A percentile compares a stretch with the other conserved stretches of the same genome.
Evolutionary conservation across 2,797 vertebrate species (phyloP).

Genomic region (Ambastaia sidthimunki): DNA sequence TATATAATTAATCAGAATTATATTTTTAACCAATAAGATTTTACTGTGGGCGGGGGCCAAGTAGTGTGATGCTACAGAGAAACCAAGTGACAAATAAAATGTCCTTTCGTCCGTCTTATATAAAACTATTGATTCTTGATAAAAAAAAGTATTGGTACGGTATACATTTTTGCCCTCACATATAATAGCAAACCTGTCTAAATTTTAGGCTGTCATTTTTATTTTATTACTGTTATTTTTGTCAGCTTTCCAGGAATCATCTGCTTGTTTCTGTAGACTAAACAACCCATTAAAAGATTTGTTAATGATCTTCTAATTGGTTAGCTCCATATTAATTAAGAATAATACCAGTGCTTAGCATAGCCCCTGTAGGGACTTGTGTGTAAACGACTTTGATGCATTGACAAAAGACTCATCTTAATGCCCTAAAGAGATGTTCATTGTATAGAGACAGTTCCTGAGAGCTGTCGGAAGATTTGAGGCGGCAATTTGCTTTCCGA

Average conservation of each 20-base stretch:
- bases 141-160: no score
- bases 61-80: no score
- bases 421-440: slow-evolving; percentile 28
- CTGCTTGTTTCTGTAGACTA: slow-evolving; percentile 35
- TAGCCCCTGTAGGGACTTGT: slow-evolving; percentile 36
- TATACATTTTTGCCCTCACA: no score
- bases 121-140: not conserved
- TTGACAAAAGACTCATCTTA: slow-evolving; percentile 24
- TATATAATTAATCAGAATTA: not conserved
- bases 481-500: slow-evolving; percentile 22
- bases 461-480: slow-evolving; percentile 6
- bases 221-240: not conserved
- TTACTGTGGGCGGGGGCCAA: not conserved
- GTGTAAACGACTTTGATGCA: slow-evolving; percentile 28
- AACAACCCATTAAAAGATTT: slow-evolving; percentile 45
- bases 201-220: not conserved
- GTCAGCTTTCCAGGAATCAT: slow-evolving; percentile 27
- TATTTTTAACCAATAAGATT: not conserved
- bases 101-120: no score
- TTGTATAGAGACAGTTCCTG: slow-evolving; percentile 19
- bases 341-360: slow-evolving; percentile 42
- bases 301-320: slow-evolving; percentile 51
- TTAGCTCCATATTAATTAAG: slow-evolving; percentile 45
- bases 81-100: no score
- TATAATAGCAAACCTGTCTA: not conserved